A percentile compares a stretch with the other conserved stretches of the same genome.
These are phyloP conservation scores for Drosophila niveifrons DNA, from an alignment of 2,888 invertebrate species.

Conservation along the genomic window DNA sequence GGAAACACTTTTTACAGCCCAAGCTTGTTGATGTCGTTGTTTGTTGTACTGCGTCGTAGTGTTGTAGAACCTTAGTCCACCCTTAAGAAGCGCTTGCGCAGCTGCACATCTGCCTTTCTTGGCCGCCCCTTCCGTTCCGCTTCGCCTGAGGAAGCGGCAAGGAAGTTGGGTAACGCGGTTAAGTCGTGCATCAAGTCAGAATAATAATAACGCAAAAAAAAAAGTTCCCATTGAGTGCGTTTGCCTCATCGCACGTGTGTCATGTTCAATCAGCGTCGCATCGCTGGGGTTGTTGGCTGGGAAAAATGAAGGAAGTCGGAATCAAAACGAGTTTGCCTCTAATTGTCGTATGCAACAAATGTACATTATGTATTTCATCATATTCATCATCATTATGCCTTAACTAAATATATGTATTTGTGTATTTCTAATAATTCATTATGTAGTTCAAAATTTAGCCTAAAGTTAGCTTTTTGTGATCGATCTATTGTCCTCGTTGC, in stretches of 20 bases:
- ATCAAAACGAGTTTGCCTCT: conserved; percentile 62
- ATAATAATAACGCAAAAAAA: neutral
- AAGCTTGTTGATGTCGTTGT: conserved; percentile 32
- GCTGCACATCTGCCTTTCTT: conserved; percentile 53
- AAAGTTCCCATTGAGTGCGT: conserved; percentile 64
- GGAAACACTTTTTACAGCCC: conserved; percentile 28
- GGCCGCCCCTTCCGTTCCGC: conserved; percentile 39
- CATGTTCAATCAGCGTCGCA: conserved; percentile 58
- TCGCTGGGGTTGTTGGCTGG: conserved; percentile 14
- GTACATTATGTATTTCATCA: conserved; percentile 55
- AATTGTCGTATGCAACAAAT: conserved; percentile 48
- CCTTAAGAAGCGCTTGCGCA: conserved; percentile 73
- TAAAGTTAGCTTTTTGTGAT: conserved; percentile 41
- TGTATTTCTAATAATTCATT: conserved; percentile 43
- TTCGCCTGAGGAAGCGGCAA: conserved; percentile 62
- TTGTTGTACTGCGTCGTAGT: neutral
- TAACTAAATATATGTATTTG: conserved; percentile 50
- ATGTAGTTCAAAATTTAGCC: conserved; percentile 37
- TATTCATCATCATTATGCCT: conserved; percentile 29
- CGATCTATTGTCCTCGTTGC: neutral
- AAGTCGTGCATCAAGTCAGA: conserved; percentile 8
- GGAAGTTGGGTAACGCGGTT: conserved; percentile 38
- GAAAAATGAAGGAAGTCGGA: conserved; percentile 30
- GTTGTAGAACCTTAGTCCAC: conserved; percentile 45
- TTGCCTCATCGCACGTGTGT: conserved; percentile 52